phyloP scores from a whole-genome alignment of 2,113 vertebrate genomes.

The Hydrolagus affinis region DNA sequence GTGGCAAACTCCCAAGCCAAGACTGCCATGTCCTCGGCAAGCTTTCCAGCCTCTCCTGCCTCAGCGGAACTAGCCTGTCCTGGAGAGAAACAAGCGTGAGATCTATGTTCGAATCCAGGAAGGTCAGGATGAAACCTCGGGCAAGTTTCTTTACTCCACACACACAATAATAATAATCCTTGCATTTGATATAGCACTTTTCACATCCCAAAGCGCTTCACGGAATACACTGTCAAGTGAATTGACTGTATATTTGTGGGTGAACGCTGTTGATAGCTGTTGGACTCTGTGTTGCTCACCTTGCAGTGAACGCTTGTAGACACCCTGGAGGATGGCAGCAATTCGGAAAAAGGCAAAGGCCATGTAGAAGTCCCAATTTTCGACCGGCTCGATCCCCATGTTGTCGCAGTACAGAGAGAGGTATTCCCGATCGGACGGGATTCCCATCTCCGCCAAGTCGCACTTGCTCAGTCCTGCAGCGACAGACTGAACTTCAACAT shows the following conservation, averaged over 20 bases:
- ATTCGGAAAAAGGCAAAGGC: constrained; percentile 65
- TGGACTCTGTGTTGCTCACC: constrained; percentile 45
- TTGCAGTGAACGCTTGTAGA: constrained; percentile 42
- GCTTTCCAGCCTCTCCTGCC: constrained; percentile 36
- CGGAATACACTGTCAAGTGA: too few species aligned
- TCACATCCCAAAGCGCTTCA: too few species aligned
- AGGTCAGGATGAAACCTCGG: too few species aligned
- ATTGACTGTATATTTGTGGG: too few species aligned
- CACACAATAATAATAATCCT: too few species aligned
- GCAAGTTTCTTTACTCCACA: too few species aligned
- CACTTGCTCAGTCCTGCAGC: constrained; percentile 46
- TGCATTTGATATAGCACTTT: too few species aligned
- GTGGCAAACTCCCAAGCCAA: constrained; percentile 70
- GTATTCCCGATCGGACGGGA: constrained; percentile 57
- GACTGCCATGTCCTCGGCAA: constrained; percentile 49
- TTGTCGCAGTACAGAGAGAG: constrained; percentile 52
- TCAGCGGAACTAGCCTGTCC: constrained; percentile 50
- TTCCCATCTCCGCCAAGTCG: constrained; percentile 48
- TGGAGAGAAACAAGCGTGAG: constrained; percentile 40
- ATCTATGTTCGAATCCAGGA: too few species aligned
- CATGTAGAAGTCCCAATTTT: constrained; percentile 70
- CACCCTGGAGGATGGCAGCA: constrained; percentile 56
- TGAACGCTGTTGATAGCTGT: too few species aligned
- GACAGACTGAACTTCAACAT: background rate
- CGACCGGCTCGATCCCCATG: constrained; percentile 35